Evolutionary conservation across 30 jellyfish, hydroid and myxozoan species (phyloP).

Genomic region (Phacellophora camtschatica): DNA sequence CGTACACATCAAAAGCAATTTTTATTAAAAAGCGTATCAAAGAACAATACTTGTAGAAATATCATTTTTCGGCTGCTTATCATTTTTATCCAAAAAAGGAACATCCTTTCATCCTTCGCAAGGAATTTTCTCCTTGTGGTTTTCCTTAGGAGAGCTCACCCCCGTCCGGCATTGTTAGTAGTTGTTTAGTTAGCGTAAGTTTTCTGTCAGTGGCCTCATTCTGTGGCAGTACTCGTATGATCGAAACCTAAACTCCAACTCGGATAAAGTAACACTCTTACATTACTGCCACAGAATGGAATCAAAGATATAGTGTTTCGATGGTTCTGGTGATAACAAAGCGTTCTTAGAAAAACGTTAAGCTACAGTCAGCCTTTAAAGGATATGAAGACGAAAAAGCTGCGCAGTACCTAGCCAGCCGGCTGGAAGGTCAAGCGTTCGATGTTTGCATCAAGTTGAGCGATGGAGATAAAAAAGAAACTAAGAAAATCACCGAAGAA

Average conservation of each 20-base stretch:
- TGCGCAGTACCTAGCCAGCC: conserved; percentile 12
- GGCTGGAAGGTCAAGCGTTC: conserved; percentile 43
- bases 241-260: not conserved
- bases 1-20: not conserved
- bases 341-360: conserved; percentile 19
- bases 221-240: not conserved
- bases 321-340: conserved; percentile 22
- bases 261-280: conserved; percentile 12
- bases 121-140: not conserved
- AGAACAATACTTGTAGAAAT: no score
- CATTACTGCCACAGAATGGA: conserved; percentile 49
- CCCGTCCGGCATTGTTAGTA: not conserved
- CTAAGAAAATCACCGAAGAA: conserved; percentile 19
- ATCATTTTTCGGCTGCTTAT: no score
- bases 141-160: not conserved
- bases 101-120: not conserved
- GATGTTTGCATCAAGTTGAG: conserved; percentile 45
- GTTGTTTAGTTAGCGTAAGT: not conserved
- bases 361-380: not conserved
- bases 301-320: conserved; percentile 6
- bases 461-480: conserved; percentile 26
- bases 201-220: not conserved
- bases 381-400: conserved; percentile 3
- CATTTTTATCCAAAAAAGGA: no score
- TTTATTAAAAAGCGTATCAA: not conserved